Conservation (phyloP, 2,797 vertebrate genomes). For the Tympanoctomys barrerae region DNA sequence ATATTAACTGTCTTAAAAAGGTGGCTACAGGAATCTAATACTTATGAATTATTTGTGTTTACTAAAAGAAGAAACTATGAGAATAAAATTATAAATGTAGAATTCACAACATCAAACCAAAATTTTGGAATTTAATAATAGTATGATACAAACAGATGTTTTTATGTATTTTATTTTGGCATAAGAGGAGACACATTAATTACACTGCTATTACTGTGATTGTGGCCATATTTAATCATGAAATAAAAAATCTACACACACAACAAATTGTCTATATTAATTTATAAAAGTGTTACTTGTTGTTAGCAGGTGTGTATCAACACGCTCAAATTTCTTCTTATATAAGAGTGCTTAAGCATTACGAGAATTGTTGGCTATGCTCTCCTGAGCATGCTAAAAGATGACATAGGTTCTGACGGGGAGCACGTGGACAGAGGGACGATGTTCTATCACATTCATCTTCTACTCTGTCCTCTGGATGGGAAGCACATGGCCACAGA, state of each 20-base stretch:
- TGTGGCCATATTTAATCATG: neutral
- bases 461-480: neutral
- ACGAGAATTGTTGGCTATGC: neutral
- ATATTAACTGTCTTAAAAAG: neutral
- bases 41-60: slow-evolving; percentile 24
- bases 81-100: slow-evolving; percentile 7
- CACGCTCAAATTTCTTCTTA: neutral
- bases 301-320: neutral
- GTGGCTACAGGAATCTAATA: neutral
- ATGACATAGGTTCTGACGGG: neutral
- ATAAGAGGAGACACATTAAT: slow-evolving; percentile 1
- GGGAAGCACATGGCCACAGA: neutral
- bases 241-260: slow-evolving; percentile 11
- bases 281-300: neutral
- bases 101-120: neutral
- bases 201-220: neutral
- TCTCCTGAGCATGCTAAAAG: neutral
- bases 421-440: neutral
- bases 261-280: neutral
- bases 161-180: neutral
- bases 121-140: slow-evolving; percentile 26
- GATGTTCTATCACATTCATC: neutral
- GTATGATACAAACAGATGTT: neutral
- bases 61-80: neutral
- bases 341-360: neutral